Base-by-base conservation (phyloP, 1,140 invertebrate genomes). In the Zaprionus ornatus region DNA sequence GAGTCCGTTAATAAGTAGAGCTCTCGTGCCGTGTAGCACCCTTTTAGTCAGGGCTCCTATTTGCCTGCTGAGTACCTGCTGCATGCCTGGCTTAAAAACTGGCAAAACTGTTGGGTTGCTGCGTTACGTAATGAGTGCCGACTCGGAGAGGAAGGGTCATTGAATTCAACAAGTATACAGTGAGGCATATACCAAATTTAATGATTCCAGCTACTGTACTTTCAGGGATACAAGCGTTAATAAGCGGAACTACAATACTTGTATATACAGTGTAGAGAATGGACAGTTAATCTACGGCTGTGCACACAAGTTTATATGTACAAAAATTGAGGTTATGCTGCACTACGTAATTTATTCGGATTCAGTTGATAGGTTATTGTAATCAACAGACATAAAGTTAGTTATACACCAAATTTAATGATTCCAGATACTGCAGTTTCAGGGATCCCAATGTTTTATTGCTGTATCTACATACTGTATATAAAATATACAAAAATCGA, bases 1-100 rank as follows among this genome's bases (percentile, higher is more conserved):
- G 40, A 50, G 59, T 61, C 21, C 48, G 71, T 37, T 74, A 74
- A 74, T 74, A 74, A 68, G 71, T 62, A 61, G 57, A 55, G 29
- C 65, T 62, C 65, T 69, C 29, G 27, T 27, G 71, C 37, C n/a
- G 1, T 45, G 29, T 55, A 19, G 52, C 10, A 52, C 61, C 48
- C 57, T 35, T 64, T 54, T 40, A 12, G 45, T 19, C 17, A 19
- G 45, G 37, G 37, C 37, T 40, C 0, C 37, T 40, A 40, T n/a
- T 40, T 40, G 15, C 37, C 37, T n/a, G 4, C 35, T 15, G 37
- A 40, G 37, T 40, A 40, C 37, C 37, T 40, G 37, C 37, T 3
- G 40, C 15, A 17, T 42, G n/a, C n/a, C 40, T 45, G 45, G 45
- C 21, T 50, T 4, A 21, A 48, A 21, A 48, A 21, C 10, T 23